Percentiles rank a stretch among this genome's conserved stretches.
phyloP scores from a whole-genome alignment of 2,113 vertebrate genomes.

The Pollachius pollachius region DNA sequence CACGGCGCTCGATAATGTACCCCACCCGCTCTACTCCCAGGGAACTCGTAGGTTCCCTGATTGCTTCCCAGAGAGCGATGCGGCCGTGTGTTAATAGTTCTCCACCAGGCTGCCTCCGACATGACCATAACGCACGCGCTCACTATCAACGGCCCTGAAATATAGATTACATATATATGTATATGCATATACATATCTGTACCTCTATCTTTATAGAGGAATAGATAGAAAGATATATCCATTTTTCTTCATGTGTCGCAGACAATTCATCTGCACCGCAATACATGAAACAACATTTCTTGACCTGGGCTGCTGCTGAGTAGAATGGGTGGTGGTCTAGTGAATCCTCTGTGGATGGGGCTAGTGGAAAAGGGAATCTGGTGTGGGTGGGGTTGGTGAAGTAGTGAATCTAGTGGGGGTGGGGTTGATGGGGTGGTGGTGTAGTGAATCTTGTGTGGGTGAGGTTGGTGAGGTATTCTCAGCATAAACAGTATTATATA shows the following conservation, averaged over 20 bases:
- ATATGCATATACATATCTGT: neutral
- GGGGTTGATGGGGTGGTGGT: too few species aligned
- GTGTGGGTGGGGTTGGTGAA: too few species aligned
- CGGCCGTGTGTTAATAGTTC: neutral
- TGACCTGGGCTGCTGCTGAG: too few species aligned
- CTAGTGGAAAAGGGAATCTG: too few species aligned
- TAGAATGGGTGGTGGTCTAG: too few species aligned
- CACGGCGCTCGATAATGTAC: slow-evolving; percentile 30
- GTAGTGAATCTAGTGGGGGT: too few species aligned
- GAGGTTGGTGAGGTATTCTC: too few species aligned
- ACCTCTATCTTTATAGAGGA: neutral
- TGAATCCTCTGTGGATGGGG: too few species aligned
- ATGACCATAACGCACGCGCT: neutral
- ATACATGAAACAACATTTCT: too few species aligned
- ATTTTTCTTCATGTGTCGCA: neutral
- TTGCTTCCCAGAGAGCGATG: slow-evolving; percentile 23
- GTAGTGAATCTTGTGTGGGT: too few species aligned
- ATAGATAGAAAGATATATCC: neutral
- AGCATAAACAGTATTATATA: too few species aligned
- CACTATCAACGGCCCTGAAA: neutral
- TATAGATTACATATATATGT: neutral
- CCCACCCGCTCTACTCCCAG: slow-evolving; percentile 13
- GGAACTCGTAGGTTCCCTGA: slow-evolving; percentile 15
- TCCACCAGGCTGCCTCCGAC: slow-evolving; percentile 3
- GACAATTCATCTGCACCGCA: neutral